A percentile compares a stretch with the other conserved stretches of the same genome.
Conservation (phyloP, 2,888 invertebrate genomes). For the Fragum sueziense region DNA sequence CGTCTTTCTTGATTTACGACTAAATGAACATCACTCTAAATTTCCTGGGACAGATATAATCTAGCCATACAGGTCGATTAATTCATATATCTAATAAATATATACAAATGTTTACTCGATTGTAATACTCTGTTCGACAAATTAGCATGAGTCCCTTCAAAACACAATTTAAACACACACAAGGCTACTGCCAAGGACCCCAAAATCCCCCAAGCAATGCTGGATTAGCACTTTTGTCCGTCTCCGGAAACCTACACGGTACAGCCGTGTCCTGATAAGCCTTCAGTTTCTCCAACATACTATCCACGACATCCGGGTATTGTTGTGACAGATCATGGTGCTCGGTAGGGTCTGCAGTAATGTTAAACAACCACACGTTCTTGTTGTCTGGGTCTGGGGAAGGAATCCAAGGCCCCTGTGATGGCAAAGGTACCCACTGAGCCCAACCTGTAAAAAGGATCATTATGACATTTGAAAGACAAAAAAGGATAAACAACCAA, state of each 20-base stretch:
- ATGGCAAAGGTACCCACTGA: conserved; percentile 71
- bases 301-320: conserved; percentile 67
- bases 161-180: too few species aligned
- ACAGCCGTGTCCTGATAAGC: conserved; percentile 77
- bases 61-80: too few species aligned
- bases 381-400: conserved; percentile 39
- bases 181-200: conserved; percentile 79
- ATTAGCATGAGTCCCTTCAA: too few species aligned
- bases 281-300: conserved; percentile 69
- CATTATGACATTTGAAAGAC: too few species aligned
- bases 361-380: conserved; percentile 80
- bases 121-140: too few species aligned
- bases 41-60: too few species aligned
- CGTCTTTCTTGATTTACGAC: too few species aligned
- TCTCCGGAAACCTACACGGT: conserved; percentile 71
- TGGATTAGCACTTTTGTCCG: conserved; percentile 74
- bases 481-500: too few species aligned
- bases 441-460: conserved; percentile 67
- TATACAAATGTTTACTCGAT: too few species aligned
- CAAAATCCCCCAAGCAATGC: conserved; percentile 75
- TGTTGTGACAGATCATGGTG: conserved; percentile 69
- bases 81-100: too few species aligned
- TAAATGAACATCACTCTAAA: too few species aligned
- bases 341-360: conserved; percentile 76
- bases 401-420: not conserved